A percentile compares a stretch with the other conserved stretches of the same genome.
Conservation (phyloP, 2,113 vertebrate genomes). For the Macrotus californicus region DNA sequence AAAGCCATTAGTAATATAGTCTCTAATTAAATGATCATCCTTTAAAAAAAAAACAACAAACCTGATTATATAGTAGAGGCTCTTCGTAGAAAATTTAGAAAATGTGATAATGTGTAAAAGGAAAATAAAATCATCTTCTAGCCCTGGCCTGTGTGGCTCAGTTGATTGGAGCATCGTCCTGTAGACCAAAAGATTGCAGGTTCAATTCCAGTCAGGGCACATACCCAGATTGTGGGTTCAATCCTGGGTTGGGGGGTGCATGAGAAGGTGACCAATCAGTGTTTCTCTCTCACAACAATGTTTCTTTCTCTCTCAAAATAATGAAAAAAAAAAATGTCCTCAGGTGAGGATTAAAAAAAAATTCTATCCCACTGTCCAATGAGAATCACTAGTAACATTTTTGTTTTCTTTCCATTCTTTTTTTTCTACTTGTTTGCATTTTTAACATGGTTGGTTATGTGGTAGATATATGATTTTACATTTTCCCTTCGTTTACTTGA, state of each 20-base stretch:
- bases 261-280: no score
- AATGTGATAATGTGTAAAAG: not conserved
- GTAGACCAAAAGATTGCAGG: no score
- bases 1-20: not conserved
- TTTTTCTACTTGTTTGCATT: not conserved
- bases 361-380: not conserved
- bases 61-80: not conserved
- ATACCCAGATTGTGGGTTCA: no score
- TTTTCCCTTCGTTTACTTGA: not conserved
- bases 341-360: no score
- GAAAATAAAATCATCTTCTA: constrained; percentile 6
- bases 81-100: not conserved
- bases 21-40: not conserved
- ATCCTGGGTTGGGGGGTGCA: no score
- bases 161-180: no score
- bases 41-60: not conserved
- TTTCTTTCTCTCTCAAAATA: no score
- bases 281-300: no score
- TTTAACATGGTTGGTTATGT: constrained; percentile 6
- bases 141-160: not conserved
- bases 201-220: no score
- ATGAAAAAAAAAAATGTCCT: no score
- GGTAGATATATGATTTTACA: not conserved
- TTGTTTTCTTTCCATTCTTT: not conserved
- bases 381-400: constrained; percentile 30